Percentiles rank a stretch among this genome's conserved stretches.
These are phyloP conservation scores for Falco biarmicus DNA, from an alignment of 2,797 vertebrate species.

Conservation along the genomic window DNA sequence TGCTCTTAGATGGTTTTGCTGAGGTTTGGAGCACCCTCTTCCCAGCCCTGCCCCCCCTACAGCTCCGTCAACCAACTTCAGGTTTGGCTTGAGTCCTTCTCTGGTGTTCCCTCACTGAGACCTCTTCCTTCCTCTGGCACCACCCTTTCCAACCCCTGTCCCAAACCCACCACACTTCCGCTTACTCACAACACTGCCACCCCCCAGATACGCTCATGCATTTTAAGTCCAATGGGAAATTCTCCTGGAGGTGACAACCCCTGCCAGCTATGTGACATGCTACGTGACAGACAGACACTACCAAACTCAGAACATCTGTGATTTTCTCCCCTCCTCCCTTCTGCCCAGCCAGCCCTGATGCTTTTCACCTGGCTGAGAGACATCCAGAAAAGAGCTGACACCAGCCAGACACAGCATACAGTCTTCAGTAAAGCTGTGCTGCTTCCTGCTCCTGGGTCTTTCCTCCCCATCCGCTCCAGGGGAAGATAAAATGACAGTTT, in stretches of 20 bases:
- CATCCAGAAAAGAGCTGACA: neutral
- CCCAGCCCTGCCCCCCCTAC: neutral
- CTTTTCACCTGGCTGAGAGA: neutral
- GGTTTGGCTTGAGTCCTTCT: neutral
- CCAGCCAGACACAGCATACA: neutral
- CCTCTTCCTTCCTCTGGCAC: neutral
- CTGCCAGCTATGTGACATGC: neutral
- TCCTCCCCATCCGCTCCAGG: neutral
- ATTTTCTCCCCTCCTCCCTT: neutral
- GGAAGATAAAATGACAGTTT: neutral
- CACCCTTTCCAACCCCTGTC: neutral
- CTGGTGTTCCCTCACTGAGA: neutral
- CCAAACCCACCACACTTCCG: neutral
- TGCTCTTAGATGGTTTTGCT: neutral
- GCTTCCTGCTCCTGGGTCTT: neutral
- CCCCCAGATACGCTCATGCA: rapidly evolving
- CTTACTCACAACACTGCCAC: rapidly evolving
- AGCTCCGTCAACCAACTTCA: neutral
- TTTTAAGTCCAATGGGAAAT: neutral
- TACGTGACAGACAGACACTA: neutral
- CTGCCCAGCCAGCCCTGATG: neutral
- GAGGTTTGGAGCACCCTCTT: neutral
- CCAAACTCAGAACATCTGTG: neutral
- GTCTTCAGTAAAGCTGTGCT: neutral
- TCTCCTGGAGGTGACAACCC: neutral